phyloP scores from a whole-genome alignment of 2,888 invertebrate species.

The Melanostoma mellinum region DNA sequence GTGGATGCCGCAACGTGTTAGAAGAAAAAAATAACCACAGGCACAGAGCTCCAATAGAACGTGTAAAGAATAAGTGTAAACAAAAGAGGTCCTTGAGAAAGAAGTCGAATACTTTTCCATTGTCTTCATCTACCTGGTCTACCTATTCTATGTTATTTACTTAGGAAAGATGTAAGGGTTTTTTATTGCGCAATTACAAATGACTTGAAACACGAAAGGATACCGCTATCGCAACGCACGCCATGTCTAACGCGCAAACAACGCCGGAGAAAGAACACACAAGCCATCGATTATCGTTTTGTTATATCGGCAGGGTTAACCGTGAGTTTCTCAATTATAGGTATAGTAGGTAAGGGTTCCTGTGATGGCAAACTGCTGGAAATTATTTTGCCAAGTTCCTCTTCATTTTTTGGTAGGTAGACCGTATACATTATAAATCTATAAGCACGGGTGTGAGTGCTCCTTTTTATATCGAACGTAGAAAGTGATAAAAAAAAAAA shows the following conservation, averaged over 20 bases:
- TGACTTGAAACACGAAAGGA: slow-evolving; percentile 65
- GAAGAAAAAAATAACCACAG: slow-evolving; percentile 35
- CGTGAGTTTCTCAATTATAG: slow-evolving; percentile 71
- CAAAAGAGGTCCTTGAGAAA: slow-evolving; percentile 40
- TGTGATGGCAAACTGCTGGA: slow-evolving; percentile 27
- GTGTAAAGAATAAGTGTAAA: slow-evolving; percentile 37
- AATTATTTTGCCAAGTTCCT: slow-evolving; percentile 42
- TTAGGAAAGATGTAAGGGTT: slow-evolving; percentile 54
- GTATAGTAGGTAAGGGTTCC: slow-evolving; percentile 45
- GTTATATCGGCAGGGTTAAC: slow-evolving; percentile 60
- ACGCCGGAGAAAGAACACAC: slow-evolving; percentile 41
- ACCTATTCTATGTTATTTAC: slow-evolving; percentile 41
- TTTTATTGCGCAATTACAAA: slow-evolving; percentile 69
- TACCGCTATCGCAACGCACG: slow-evolving; percentile 52
- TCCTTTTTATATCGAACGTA: slow-evolving; percentile 10
- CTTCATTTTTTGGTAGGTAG: slow-evolving; percentile 2
- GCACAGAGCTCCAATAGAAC: slow-evolving; percentile 31
- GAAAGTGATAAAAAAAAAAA: slow-evolving; percentile 63
- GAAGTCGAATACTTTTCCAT: slow-evolving; percentile 25
- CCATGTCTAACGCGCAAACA: slow-evolving; percentile 33
- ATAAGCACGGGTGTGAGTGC: slow-evolving; percentile 27
- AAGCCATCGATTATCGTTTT: slow-evolving; percentile 64
- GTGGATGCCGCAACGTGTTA: slow-evolving; percentile 40
- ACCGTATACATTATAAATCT: not conserved
- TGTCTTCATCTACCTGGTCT: slow-evolving; percentile 6